phyloP scores from a whole-genome alignment of 2,797 vertebrate species.

The Helarctos malayanus region DNA sequence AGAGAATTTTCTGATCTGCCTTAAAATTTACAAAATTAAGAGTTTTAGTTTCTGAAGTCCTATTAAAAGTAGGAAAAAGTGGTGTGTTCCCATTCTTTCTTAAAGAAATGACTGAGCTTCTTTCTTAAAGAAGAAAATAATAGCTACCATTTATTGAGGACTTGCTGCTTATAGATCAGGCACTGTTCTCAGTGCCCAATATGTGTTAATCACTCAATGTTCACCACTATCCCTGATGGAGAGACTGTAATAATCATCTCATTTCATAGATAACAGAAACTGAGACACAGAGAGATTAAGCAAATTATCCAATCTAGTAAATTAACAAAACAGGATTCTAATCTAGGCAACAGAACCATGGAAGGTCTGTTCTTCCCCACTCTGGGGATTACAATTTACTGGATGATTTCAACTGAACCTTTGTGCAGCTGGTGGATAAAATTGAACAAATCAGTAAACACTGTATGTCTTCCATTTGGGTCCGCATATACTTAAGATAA shows the following conservation, averaged over 20 bases:
- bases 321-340: not conserved
- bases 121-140: not conserved
- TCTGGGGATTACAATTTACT: not conserved
- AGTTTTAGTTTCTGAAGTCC: not conserved
- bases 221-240: not conserved
- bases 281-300: not conserved
- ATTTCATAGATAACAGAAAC: not conserved
- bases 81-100: not conserved
- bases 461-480: not conserved
- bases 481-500: not conserved
- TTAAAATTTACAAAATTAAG: constrained; percentile 31
- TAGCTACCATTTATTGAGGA: not conserved
- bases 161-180: too few species aligned
- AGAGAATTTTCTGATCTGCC: not conserved
- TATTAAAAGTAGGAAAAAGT: not conserved
- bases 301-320: not conserved
- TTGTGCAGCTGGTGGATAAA: not conserved
- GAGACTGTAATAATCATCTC: not conserved
- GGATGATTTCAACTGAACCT: not conserved
- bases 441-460: not conserved
- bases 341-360: not conserved
- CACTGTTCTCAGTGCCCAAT: not conserved
- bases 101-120: not conserved
- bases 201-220: not conserved
- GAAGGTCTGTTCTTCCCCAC: not conserved